Base-by-base conservation (phyloP, 1,140 invertebrate species). In the Papilio polyxenes region DNA sequence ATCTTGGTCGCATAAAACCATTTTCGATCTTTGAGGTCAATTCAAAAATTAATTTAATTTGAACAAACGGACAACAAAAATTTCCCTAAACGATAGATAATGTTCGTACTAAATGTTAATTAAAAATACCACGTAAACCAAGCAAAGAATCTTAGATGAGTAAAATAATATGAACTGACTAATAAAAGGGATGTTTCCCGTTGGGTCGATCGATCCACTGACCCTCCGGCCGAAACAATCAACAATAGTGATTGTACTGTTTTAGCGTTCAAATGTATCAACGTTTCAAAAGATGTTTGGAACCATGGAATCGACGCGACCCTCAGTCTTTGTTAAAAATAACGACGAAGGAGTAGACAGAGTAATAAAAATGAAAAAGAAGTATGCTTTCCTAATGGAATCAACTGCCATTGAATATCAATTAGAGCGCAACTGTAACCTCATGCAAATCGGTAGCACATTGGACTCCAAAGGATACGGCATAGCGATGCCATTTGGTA, bases 341-440 rank as follows among this genome's bases (percentile, higher is more conserved):
- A 98, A 98, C 84, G 95, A 96, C 11, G 98, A 98, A 90, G 99
- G 99, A 15, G 97, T 98, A 0, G 96, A 98, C 15, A 94, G 97
- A 74, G 98, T 98, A 1, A 85, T 94, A 15, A 96, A 96, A 83
- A 95, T 95, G 8, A 96, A 97, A 87, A 92, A 95, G 49, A 87
- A 89, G 7, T 98, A 98, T 88, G 98, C 97, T 3, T 98, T 97
- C 90, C 94, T 98, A 6, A 98, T 98, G 98, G 98, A 98, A 92
- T 98, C 97, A 0, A 96, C 97, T 0, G 96, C 96, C 23, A 96
- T 98, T 83, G 97, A 98, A 83, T 98, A 97, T 89, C 96, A 97
- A 83, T 95, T 96, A 37, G 97, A 97, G 86, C 93, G 97, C 37
- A 95, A 98, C 82, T 98, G 98, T 87, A 95, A 97, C 75, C 92